Evolutionary conservation across 2,888 invertebrate species (phyloP).

Genomic region (Metallyticus violacea): DNA sequence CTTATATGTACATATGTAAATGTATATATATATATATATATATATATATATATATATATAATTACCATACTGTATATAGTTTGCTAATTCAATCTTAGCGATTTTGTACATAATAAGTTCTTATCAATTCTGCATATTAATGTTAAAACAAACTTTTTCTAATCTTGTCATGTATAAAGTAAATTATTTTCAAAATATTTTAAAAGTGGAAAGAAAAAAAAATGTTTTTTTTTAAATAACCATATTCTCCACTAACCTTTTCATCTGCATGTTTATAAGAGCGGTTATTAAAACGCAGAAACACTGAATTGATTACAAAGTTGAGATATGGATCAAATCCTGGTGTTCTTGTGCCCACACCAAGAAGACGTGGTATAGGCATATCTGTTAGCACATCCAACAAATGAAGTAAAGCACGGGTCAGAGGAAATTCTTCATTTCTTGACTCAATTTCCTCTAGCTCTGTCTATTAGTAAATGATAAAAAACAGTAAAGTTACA

Average conservation of each 20-base stretch:
- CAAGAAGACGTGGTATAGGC: conserved; percentile 70
- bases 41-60: too few species aligned
- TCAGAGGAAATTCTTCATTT: conserved; percentile 85
- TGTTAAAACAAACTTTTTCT: too few species aligned
- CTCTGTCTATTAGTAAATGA: conserved; percentile 64
- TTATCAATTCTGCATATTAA: too few species aligned
- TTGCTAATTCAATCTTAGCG: too few species aligned
- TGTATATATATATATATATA: too few species aligned
- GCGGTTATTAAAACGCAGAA: conserved; percentile 75
- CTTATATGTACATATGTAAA: too few species aligned
- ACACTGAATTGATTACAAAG: conserved; percentile 74
- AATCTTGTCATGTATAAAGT: too few species aligned
- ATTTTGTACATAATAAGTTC: too few species aligned
- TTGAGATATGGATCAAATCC: conserved; percentile 88
- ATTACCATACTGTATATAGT: too few species aligned
- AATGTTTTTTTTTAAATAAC: too few species aligned
- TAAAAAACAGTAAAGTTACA: not conserved
- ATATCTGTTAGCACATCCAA: conserved; percentile 70
- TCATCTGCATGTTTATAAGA: conserved; percentile 77
- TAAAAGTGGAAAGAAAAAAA: too few species aligned
- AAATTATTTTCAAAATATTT: too few species aligned
- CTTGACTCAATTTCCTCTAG: conserved; percentile 89
- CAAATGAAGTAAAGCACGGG: conserved; percentile 74
- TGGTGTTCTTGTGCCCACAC: conserved; percentile 75
- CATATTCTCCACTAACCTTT: conserved; percentile 51